Conservation (phyloP, 2,888 invertebrate genomes). For the Hyposoter dolosus region DNA sequence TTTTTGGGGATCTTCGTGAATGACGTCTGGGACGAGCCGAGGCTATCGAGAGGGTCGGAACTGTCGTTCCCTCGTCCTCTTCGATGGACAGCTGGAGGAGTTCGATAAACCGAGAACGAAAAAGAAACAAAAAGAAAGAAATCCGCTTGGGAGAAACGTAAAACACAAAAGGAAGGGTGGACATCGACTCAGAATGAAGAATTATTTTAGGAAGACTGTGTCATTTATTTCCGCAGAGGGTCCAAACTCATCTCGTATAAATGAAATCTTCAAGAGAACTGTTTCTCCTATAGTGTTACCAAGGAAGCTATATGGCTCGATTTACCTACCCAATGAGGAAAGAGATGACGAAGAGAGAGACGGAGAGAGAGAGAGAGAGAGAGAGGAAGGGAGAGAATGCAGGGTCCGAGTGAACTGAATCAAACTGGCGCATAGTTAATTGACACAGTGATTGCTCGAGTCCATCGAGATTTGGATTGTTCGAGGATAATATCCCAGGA, state of each 20-base stretch:
- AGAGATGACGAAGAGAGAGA: neutral
- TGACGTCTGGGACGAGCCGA: conserved; percentile 40
- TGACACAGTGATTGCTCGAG: conserved; percentile 8
- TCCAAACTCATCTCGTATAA: conserved; percentile 25
- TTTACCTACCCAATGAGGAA: conserved; percentile 29
- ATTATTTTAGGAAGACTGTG: conserved; percentile 46
- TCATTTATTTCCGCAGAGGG: conserved; percentile 51
- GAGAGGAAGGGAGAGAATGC: neutral
- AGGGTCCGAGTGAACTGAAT: conserved; percentile 8
- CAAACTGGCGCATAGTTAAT: conserved; percentile 27
- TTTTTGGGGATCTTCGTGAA: conserved; percentile 67
- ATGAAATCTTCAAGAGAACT: conserved; percentile 29
- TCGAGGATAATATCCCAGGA: neutral
- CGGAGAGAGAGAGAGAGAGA: conserved; percentile 9
- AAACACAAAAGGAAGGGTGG: conserved; percentile 21
- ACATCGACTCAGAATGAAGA: conserved; percentile 26
- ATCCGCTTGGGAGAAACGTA: conserved; percentile 5
- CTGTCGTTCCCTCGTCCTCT: conserved; percentile 24
- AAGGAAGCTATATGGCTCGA: conserved; percentile 54
- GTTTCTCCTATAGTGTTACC: conserved; percentile 34
- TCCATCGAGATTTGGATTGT: neutral
- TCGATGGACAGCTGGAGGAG: conserved; percentile 22
- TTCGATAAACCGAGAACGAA: neutral
- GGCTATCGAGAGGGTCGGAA: conserved; percentile 21
- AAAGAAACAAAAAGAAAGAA: conserved; percentile 30